A percentile compares a stretch with the other conserved stretches of the same genome.
These are phyloP conservation scores for Drosophila biarmipes DNA, from an alignment of 1,140 invertebrate species.

Conservation along the genomic window DNA sequence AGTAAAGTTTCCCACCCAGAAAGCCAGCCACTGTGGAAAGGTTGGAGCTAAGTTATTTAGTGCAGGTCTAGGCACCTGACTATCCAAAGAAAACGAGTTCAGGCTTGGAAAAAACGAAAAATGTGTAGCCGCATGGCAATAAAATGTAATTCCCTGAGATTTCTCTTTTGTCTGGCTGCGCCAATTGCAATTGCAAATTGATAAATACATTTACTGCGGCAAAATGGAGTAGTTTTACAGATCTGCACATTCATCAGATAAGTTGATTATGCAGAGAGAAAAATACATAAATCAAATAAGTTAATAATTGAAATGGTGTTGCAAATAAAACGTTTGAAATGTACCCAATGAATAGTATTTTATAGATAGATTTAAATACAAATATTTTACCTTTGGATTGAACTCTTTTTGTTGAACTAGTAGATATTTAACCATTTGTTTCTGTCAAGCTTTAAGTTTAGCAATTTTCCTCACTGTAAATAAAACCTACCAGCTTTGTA, in stretches of 20 bases:
- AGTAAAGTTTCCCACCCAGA: slow-evolving; percentile 20
- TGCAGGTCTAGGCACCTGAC: slow-evolving; percentile 31
- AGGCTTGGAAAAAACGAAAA: not conserved
- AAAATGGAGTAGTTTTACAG: slow-evolving; percentile 31
- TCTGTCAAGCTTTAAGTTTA: not conserved
- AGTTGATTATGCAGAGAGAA: slow-evolving; percentile 9
- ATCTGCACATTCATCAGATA: slow-evolving; percentile 11
- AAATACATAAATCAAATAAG: not conserved
- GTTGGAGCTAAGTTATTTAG: slow-evolving; percentile 38
- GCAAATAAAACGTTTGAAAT: no score
- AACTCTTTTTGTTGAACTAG: no score
- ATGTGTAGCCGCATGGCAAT: slow-evolving; percentile 50
- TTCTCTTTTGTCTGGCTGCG: slow-evolving; percentile 66
- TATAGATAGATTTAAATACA: no score
- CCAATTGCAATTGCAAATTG: slow-evolving; percentile 73
- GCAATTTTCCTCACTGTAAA: slow-evolving; percentile 1
- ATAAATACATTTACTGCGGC: slow-evolving; percentile 75
- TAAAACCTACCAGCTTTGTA: slow-evolving; percentile 1
- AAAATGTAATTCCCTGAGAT: slow-evolving; percentile 77
- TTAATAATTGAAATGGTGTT: no score
- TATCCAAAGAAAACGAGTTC: slow-evolving; percentile 15
- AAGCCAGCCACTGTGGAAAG: slow-evolving; percentile 6
- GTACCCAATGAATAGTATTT: no score
- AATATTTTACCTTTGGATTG: no score
- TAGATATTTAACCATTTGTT: no score